Conservation (phyloP, 1,140 invertebrate species). For the Octopus sinensis region DNA sequence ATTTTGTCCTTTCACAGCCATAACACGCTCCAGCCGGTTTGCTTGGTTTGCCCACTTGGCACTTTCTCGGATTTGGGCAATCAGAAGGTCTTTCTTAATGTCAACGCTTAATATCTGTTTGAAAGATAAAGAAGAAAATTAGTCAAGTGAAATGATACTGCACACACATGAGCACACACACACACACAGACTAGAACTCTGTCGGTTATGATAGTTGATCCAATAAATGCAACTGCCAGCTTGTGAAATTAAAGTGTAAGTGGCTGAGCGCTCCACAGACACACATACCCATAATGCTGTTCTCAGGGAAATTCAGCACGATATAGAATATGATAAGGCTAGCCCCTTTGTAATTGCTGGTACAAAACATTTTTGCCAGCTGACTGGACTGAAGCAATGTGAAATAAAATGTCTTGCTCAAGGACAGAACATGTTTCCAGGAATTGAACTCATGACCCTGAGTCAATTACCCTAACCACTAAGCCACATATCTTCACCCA, state of each 20-base stretch:
- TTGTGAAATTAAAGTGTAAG: not conserved
- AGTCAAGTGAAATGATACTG: no score
- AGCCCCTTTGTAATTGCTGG: no score
- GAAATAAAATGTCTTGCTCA: no score
- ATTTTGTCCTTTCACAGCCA: constrained; percentile 24
- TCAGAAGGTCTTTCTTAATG: constrained; percentile 53
- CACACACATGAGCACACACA: not conserved
- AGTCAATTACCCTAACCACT: no score
- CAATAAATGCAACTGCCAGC: not conserved
- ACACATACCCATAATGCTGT: no score
- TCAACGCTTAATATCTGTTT: constrained; percentile 53
- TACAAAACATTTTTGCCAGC: no score
- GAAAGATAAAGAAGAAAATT: not conserved
- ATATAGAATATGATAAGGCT: no score
- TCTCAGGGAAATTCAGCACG: no score
- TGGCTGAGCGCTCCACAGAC: not conserved
- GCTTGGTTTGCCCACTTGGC: constrained; percentile 51
- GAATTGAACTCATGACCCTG: no score
- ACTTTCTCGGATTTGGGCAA: constrained; percentile 51
- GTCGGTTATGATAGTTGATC: not conserved
- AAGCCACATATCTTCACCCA: no score
- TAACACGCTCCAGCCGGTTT: constrained; percentile 48
- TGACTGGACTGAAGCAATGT: no score
- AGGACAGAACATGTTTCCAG: no score
- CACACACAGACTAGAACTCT: not conserved